Conservation (phyloP, 1,140 invertebrate genomes). For the Diachasma alloeum region DNA sequence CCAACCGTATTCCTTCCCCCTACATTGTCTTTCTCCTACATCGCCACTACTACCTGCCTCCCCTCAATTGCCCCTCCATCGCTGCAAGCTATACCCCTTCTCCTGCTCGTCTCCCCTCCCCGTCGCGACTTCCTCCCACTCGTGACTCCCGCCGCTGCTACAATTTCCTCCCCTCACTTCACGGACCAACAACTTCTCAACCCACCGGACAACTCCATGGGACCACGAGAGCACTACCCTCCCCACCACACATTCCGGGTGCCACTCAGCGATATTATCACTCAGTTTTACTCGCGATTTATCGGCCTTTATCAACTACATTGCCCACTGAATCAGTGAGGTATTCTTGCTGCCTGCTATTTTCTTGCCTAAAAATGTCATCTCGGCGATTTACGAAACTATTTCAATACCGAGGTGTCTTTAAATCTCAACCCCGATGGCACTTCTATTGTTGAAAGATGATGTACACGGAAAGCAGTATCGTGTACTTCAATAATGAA, state of each 20-base stretch:
- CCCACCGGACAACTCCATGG: not conserved
- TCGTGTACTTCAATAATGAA: not conserved
- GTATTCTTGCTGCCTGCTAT: slow-evolving; percentile 33
- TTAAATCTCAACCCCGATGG: no score
- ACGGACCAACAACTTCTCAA: not conserved
- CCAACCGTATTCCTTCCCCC: slow-evolving; percentile 45
- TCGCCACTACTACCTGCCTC: not conserved
- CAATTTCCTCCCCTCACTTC: not conserved
- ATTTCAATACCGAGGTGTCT: not conserved
- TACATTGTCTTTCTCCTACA: slow-evolving; percentile 30
- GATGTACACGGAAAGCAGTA: no score
- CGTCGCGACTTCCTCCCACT: not conserved
- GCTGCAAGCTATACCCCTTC: not conserved
- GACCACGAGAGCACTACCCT: slow-evolving; percentile 13
- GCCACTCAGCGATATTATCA: slow-evolving; percentile 56
- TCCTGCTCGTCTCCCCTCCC: not conserved
- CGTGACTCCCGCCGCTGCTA: not conserved
- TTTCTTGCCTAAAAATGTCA: not conserved
- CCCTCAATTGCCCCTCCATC: not conserved
- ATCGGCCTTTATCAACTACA: slow-evolving; percentile 62
- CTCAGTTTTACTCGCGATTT: slow-evolving; percentile 62
- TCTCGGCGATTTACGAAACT: not conserved
- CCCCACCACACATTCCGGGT: slow-evolving; percentile 19
- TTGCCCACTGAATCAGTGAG: slow-evolving; percentile 47
- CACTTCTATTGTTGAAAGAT: no score